These are phyloP conservation scores for Cacatua alba DNA, from an alignment of 2,113 vertebrate genomes.

Conservation along the genomic window DNA sequence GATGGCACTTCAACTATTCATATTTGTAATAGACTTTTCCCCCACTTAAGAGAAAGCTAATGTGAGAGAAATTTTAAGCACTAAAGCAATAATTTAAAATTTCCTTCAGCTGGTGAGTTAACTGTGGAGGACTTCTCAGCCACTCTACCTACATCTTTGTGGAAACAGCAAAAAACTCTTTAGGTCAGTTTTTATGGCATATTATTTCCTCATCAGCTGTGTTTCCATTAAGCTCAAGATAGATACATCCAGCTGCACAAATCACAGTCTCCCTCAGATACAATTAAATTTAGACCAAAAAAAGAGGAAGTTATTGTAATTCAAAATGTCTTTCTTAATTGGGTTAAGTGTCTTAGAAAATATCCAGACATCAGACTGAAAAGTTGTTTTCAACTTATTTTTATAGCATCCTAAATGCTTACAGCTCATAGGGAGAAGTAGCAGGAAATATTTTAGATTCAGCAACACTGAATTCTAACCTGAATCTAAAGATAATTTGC, in stretches of 20 bases:
- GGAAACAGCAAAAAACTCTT: not conserved
- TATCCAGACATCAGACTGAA: not conserved
- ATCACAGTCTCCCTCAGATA: not conserved
- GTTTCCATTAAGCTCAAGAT: not conserved
- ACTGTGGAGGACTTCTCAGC: not conserved
- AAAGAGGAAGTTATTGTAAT: not conserved
- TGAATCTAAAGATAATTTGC: not conserved
- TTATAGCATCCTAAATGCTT: not conserved
- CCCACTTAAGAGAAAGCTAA: not conserved
- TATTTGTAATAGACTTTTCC: not conserved
- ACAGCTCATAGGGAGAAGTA: not conserved
- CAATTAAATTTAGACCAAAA: not conserved
- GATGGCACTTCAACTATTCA: conserved; percentile 33
- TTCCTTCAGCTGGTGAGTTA: not conserved
- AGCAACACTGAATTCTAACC: not conserved
- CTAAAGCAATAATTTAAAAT: not conserved
- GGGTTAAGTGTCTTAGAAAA: not conserved
- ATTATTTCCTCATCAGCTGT: not conserved
- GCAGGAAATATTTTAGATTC: not conserved
- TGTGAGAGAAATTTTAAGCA: not conserved
- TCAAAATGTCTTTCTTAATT: not conserved
- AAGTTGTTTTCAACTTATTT: not conserved
- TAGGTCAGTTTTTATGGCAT: not conserved
- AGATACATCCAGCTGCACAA: not conserved
- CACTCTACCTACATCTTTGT: not conserved